Evolutionary conservation across 2,113 vertebrate species (phyloP), one percentile per base, ranked within the genome.

Genomic region (Synodontis membranacea): DNA sequence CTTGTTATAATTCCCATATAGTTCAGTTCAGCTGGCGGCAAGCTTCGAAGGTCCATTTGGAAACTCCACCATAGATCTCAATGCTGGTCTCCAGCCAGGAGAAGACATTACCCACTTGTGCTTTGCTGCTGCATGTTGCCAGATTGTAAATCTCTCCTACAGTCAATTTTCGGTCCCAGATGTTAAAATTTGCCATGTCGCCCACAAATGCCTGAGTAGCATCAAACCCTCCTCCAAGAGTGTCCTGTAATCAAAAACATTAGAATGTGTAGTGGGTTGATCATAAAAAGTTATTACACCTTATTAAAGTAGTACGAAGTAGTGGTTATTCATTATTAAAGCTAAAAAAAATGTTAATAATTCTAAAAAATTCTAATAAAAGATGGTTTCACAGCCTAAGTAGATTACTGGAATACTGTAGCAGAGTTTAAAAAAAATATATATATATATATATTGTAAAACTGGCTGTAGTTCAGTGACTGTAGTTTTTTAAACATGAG

Each of bases 141-240:
- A 99, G 94, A 91, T 96, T 96, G 91, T 98, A 98, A 88, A 99
- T 96, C 93, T 99, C 98, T 3, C 95, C 97, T 0, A 96, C 94
- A 3, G 96, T 97, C 89, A 99, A 95, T 92, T 97, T 98, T 44
- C 97, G 94, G 91, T 99, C 98, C 98, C 98, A 99, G 94, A 99
- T 95, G 94, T 99, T 97, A 93, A 99, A 98, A 82, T 99, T 98
- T 14, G 98, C 97, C 92, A 99, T 93, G 91, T 99, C 97, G 3
- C 98, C 98, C 19, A 99, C 94, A n/a, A 99, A 99, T 0, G 98
- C 98, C 86, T 99, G 98, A 0, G 98, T 99, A 90, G 98, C 98
- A 0, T 99, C 98, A 28, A 99, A 99, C 0, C 98, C 97, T 0
- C 98, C 98, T 0, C 98, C 98, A 81, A 97, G 95, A 0, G 96